A percentile compares a stretch with the other conserved stretches of the same genome.
Conservation (phyloP, 2,888 invertebrate species). For the Lycaena phlaeas region DNA sequence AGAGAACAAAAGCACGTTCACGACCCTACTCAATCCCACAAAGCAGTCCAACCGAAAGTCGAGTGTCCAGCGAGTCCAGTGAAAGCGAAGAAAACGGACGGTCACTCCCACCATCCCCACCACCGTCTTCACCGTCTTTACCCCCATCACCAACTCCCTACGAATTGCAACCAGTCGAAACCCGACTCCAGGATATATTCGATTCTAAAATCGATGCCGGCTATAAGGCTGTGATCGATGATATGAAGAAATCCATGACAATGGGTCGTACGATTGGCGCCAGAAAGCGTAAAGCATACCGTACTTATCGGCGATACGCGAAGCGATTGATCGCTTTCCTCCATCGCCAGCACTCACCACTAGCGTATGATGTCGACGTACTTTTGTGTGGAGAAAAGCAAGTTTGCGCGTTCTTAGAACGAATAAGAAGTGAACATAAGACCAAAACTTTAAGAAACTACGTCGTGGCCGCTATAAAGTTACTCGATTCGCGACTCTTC, state of each 20-base stretch:
- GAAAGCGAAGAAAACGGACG: conserved; percentile 57
- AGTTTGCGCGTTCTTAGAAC: conserved; percentile 60
- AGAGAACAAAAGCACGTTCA: conserved; percentile 45
- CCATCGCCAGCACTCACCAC: conserved; percentile 63
- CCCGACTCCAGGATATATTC: conserved; percentile 59
- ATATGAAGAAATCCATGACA: conserved; percentile 70
- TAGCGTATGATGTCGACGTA: conserved; percentile 66
- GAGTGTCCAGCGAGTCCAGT: conserved; percentile 60
- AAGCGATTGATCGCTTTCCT: conserved; percentile 61
- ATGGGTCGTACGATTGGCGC: conserved; percentile 62
- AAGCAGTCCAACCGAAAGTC: conserved; percentile 39
- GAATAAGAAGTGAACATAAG: conserved; percentile 61
- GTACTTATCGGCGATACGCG: conserved; percentile 64
- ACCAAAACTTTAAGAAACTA: conserved; percentile 65
- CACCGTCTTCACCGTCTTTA: conserved; percentile 58
- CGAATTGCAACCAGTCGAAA: conserved; percentile 59
- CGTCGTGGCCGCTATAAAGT: conserved; percentile 63
- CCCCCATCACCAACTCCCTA: conserved; percentile 61
- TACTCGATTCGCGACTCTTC: conserved; percentile 62
- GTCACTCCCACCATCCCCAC: conserved; percentile 55
- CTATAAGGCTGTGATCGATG: conserved; percentile 68
- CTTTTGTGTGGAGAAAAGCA: conserved; percentile 62
- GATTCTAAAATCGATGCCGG: conserved; percentile 69
- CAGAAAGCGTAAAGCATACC: conserved; percentile 60
- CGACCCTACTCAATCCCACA: conserved; percentile 53